A percentile compares a stretch with the other conserved stretches of the same genome.
These are phyloP conservation scores for Okapia johnstoni DNA, from an alignment of 2,113 vertebrate species.

Conservation along the genomic window DNA sequence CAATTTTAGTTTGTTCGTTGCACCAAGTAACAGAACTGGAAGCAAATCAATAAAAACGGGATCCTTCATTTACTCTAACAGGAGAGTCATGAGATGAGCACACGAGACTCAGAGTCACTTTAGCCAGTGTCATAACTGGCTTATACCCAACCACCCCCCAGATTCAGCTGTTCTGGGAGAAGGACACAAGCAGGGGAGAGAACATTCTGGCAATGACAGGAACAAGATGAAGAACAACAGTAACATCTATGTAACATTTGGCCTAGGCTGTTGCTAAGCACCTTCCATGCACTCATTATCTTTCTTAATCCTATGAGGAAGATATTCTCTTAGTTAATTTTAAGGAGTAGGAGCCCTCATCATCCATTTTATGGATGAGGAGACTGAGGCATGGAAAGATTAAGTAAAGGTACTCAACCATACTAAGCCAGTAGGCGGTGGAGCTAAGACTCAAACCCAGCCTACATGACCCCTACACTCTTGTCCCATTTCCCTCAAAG, in stretches of 20 bases:
- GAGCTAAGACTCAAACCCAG: background rate
- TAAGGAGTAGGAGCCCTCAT: rapidly evolving
- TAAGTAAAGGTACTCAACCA: background rate
- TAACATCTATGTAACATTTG: background rate
- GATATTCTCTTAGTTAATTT: background rate
- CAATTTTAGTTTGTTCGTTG: conserved; percentile 35
- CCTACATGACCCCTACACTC: background rate
- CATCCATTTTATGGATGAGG: background rate
- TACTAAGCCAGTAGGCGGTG: background rate
- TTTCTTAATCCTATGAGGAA: background rate
- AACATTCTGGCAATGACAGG: background rate
- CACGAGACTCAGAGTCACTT: background rate
- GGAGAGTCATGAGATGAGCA: background rate
- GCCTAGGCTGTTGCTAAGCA: background rate
- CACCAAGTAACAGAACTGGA: conserved; percentile 21
- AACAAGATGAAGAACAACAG: background rate
- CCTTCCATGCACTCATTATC: background rate
- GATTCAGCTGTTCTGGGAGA: background rate
- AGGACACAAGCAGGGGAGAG: background rate
- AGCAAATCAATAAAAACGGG: conserved; percentile 28
- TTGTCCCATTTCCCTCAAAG: background rate
- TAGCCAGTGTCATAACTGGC: background rate
- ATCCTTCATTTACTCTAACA: background rate
- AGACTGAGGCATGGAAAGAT: background rate
- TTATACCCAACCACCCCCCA: background rate